A percentile compares a stretch with the other conserved stretches of the same genome.
phyloP scores from a whole-genome alignment of 2,888 invertebrate species.

The Cecidostiba fungosa region DNA sequence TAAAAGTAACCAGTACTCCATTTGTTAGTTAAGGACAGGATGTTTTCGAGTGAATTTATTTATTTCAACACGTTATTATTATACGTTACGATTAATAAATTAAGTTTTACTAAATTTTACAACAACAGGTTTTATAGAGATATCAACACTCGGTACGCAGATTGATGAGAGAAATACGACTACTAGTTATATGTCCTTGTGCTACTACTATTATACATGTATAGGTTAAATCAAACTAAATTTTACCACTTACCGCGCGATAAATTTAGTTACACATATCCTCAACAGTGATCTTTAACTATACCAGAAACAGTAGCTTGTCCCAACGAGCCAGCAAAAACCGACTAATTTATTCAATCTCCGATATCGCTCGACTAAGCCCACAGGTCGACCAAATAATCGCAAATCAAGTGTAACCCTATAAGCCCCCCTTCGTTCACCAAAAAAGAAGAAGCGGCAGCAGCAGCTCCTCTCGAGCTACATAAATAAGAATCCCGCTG shows the following conservation, averaged over 20 bases:
- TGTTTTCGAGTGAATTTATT: too few relatives aligned
- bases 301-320: neutral
- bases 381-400: slow-evolving; percentile 21
- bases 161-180: too few relatives aligned
- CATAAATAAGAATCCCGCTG: slow-evolving; percentile 49
- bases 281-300: neutral
- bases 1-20: neutral
- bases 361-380: slow-evolving; percentile 3
- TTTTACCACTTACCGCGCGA: neutral
- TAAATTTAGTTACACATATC: neutral
- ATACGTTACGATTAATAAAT: too few relatives aligned
- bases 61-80: too few relatives aligned
- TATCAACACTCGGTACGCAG: too few relatives aligned
- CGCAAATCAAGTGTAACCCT: slow-evolving; percentile 38
- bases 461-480: neutral
- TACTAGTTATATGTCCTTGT: too few relatives aligned
- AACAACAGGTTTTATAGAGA: too few relatives aligned
- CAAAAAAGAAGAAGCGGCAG: neutral
- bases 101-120: too few relatives aligned
- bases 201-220: too few relatives aligned
- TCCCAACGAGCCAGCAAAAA: neutral
- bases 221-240: neutral
- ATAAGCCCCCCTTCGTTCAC: neutral
- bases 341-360: slow-evolving; percentile 30
- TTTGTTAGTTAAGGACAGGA: too few relatives aligned